Percentiles rank a stretch among this genome's conserved stretches.
Evolutionary conservation across 2,797 vertebrate genomes (phyloP).

Genomic region (Sternarchorhynchus goeldii): DNA sequence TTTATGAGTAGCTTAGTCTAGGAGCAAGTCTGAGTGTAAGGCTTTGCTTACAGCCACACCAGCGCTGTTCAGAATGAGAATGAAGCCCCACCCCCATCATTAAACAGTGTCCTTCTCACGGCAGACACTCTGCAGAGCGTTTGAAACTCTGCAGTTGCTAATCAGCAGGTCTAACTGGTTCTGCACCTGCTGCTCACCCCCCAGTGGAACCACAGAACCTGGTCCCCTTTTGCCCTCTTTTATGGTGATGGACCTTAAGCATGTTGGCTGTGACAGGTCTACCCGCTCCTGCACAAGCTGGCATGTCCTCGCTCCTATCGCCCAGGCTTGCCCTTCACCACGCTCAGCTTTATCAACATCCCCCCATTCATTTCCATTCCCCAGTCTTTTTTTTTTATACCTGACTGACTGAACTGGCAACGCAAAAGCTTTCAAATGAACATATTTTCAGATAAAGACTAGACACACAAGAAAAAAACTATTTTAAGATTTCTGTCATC

Average conservation of each 20-base stretch:
- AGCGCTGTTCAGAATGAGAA: neutral
- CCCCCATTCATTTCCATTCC: neutral
- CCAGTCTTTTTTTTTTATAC: too few relatives aligned
- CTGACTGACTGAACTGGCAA: neutral
- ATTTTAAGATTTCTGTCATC: too few relatives aligned
- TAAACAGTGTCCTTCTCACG: neutral
- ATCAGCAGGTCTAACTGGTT: conserved; percentile 5
- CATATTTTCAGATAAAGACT: neutral
- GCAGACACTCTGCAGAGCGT: neutral
- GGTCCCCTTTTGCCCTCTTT: conserved; percentile 27
- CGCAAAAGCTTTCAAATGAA: neutral
- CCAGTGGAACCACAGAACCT: conserved; percentile 29
- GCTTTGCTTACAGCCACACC: neutral
- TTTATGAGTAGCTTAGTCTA: neutral
- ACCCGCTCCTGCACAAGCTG: conserved; percentile 41
- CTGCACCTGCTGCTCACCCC: conserved; percentile 23
- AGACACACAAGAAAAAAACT: too few relatives aligned
- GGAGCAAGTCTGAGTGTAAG: neutral
- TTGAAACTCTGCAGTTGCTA: conserved; percentile 11
- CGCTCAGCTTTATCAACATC: neutral
- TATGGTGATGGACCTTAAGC: conserved; percentile 39
- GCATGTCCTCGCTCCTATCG: neutral
- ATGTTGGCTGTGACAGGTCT: conserved; percentile 48
- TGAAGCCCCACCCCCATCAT: neutral
- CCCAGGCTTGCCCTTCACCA: neutral